Percentiles rank a stretch among this genome's conserved stretches.
Evolutionary conservation across 2,888 invertebrate species (phyloP).

Genomic region (Scaptomyza caliginosa): DNA sequence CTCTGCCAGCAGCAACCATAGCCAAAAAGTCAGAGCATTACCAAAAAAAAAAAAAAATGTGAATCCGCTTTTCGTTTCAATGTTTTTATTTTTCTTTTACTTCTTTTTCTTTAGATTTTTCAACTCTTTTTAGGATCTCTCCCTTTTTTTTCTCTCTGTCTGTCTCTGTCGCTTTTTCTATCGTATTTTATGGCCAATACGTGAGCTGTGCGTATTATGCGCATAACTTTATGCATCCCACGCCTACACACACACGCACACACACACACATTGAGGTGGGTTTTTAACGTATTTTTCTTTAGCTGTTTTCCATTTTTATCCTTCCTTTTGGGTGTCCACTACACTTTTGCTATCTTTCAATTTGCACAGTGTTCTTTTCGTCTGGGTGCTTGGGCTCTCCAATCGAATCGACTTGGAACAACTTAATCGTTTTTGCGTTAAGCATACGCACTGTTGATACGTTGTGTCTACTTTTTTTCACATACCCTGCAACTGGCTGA

Average conservation of each 20-base stretch:
- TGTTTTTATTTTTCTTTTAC: slow-evolving; percentile 35
- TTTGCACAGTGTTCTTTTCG: slow-evolving; percentile 47
- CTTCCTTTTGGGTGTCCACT: slow-evolving; percentile 13
- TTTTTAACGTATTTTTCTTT: slow-evolving; percentile 5
- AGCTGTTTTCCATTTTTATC: background rate
- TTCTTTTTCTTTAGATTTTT: slow-evolving; percentile 58
- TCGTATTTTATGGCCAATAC: slow-evolving; percentile 73
- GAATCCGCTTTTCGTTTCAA: slow-evolving; percentile 58
- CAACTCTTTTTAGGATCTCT: slow-evolving; percentile 63
- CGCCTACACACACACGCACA: slow-evolving; percentile 27
- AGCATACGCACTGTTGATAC: slow-evolving; percentile 64
- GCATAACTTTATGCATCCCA: slow-evolving; percentile 68
- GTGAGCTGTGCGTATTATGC: slow-evolving; percentile 74
- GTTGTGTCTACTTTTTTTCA: slow-evolving; percentile 1
- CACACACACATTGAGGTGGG: background rate
- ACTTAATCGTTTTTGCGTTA: slow-evolving; percentile 77
- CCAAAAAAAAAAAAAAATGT: slow-evolving; percentile 28
- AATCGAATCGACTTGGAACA: slow-evolving; percentile 56
- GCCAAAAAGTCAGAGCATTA: slow-evolving; percentile 54
- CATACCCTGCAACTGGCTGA: slow-evolving; percentile 8
- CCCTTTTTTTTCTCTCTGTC: slow-evolving; percentile 4
- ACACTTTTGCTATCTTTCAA: slow-evolving; percentile 62
- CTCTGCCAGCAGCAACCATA: slow-evolving; percentile 22
- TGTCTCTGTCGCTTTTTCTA: slow-evolving; percentile 5
- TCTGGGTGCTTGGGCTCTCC: slow-evolving; percentile 17